phyloP scores from a whole-genome alignment of 2,113 vertebrate species.

The Globicephala melas region DNA sequence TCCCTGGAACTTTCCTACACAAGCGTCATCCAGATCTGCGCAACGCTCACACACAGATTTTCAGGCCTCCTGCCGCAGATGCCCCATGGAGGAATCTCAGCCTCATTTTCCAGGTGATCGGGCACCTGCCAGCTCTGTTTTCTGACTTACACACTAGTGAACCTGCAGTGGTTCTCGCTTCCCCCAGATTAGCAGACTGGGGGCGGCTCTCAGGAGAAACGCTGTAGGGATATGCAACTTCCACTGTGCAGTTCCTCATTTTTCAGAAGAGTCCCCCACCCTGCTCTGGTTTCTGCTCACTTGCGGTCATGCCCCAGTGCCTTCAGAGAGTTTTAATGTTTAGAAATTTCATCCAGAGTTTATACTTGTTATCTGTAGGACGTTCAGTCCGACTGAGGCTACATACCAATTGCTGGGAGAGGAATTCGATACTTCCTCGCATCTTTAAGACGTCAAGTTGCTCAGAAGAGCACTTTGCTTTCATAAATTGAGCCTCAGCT shows the following conservation, averaged over 20 bases:
- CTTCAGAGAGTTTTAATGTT: background rate
- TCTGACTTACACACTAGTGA: background rate
- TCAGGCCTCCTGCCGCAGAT: too few species aligned
- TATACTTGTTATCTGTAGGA: background rate
- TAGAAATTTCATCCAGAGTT: background rate
- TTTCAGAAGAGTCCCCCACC: background rate
- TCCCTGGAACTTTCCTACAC: background rate
- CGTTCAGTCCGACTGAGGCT: fast-evolving
- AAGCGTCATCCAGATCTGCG: fast-evolving
- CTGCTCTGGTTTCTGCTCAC: background rate
- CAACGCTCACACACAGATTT: fast-evolving
- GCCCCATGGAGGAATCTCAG: too few species aligned
- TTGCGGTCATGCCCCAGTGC: background rate
- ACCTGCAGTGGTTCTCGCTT: background rate
- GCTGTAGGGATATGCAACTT: fast-evolving
- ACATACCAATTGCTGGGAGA: background rate
- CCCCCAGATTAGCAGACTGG: background rate
- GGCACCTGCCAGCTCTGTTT: background rate
- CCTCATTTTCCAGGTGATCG: background rate
- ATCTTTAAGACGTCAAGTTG: too few species aligned
- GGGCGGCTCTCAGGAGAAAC: fast-evolving
- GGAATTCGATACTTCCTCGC: fast-evolving
- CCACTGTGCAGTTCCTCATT: background rate
- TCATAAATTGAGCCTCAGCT: too few species aligned
- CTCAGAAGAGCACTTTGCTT: background rate